Base-by-base conservation (phyloP, 1,140 invertebrate species). In the Homarus americanus region DNA sequence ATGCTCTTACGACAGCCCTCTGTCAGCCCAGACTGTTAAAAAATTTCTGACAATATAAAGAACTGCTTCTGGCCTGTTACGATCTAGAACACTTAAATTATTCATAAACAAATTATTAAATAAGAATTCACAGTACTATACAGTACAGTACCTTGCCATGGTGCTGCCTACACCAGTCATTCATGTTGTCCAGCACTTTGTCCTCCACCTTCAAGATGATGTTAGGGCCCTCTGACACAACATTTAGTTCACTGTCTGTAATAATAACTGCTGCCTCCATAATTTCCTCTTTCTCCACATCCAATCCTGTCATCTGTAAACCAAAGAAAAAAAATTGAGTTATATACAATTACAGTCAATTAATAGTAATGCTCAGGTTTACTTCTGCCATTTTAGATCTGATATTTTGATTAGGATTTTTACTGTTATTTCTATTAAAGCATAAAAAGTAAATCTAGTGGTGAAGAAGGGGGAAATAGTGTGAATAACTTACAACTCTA, bases 231-330 rank as follows among this genome's bases (percentile, higher is more conserved):
- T 97, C 96, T 24, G 96, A 97, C 63, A 98, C 94, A 9, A 98
- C 94, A 93, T 98, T 96, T 7, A 99, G 94, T 80, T 98, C 93
- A 24, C 94, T 95, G 94, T 99, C 97, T 0, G 98, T 99, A 40
- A 99, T 95, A 49, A 99, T 93, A 94, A 97, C 98, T 0, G 97
- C 97, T 90, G 98, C 96, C 95, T 99, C 98, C 92, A 99, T 94
- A 41, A 99, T 97, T 89, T 96, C 95, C 94, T 98, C 96, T 88
- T 95, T 96, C 0, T 96, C 95, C 76, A 97, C 93, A 94, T 98
- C 95, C 20, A 99, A 94, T 7, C 96, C 96, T 20, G 96, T 97
- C 97, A 98, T 97, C 95, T 97, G 95, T 58, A 96, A 93, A 58
- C n/a, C n/a, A 49, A 15, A 49, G 44, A 4, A 69, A 32, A 69